Base-by-base conservation (phyloP, 2,113 vertebrate species). In the Podilymbus podiceps region DNA sequence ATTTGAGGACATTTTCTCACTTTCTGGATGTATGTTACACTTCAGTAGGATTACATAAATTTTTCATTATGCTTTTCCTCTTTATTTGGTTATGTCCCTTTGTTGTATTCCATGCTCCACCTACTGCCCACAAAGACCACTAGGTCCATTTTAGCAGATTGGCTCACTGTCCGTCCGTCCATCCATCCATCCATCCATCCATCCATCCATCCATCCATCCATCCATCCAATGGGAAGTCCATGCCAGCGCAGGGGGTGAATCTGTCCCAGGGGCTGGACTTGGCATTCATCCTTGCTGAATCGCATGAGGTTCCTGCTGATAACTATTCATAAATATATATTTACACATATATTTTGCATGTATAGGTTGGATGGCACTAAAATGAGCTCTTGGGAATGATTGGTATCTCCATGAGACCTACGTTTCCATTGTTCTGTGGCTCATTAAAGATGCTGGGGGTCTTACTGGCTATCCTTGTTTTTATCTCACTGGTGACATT, bases 231-330 rank as follows among this genome's bases (percentile, higher is more conserved):
- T 38, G 27, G 17, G 28, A 83, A 60, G 8, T 66, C 42, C 2
- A 0, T 68, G 38, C 28, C 16, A 14, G 6, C 28, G 7, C 6
- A 6, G 6, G 2, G 5, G 10, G 1, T 31, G 6, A 25, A 47
- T 52, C 40, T 80, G 22, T 69, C 33, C 15, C 12, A 30, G 11
- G 3, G 17, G 5, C 25, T 79, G 55, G 31, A 60, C 14, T 53
- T 77, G 27, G 3, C 14, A 31, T 46, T 75, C 15, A 30, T 69
- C 9, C 12, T 62, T 56, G 33, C 21, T 23, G 11, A 63, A 56
- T 83, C 83, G 76, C 18, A 15, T 21, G 2, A 84, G 3, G 2
- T 62, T 89, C 4, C 16, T 53, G 28, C 16, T 74, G 16, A 44
- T 69, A 73, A 40, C 6, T 73, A 7, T 53, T 60, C 8, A 35